Percentiles rank a stretch among this genome's conserved stretches.
Conservation (phyloP, 2,113 vertebrate genomes). For the Climacteris rufus region DNA sequence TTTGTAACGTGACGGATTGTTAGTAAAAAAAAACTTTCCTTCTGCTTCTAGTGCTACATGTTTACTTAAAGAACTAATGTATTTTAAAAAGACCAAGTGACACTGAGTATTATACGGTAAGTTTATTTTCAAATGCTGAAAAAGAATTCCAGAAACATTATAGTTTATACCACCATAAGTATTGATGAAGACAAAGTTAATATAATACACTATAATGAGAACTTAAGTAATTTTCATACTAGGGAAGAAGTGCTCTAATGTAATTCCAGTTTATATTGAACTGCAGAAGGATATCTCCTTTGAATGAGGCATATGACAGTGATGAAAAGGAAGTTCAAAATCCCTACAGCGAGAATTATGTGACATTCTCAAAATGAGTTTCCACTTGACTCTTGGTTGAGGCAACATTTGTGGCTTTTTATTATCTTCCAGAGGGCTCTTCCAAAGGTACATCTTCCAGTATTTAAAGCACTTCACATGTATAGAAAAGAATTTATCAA, state of each 20-base stretch:
- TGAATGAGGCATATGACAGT: background rate
- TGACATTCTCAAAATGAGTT: background rate
- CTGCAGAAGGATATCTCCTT: background rate
- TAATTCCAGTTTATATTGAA: background rate
- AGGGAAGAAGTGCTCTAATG: background rate
- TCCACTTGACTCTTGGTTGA: background rate
- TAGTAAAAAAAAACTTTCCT: background rate
- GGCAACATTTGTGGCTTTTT: background rate
- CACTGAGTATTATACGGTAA: background rate
- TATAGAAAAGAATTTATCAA: background rate
- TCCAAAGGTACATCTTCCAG: background rate
- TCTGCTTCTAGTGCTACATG: background rate
- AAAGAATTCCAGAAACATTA: background rate
- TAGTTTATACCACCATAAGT: background rate
- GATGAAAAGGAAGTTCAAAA: background rate
- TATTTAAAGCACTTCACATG: background rate
- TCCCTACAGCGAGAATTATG: background rate
- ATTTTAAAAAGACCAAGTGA: background rate
- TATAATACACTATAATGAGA: background rate
- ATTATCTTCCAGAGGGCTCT: background rate
- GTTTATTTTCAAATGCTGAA: background rate
- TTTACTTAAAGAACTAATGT: background rate
- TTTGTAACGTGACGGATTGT: background rate
- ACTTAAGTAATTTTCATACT: background rate
- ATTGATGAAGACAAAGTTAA: background rate